Percentiles rank a stretch among this genome's conserved stretches.
Conservation (phyloP, 2,888 invertebrate species). For the Cremastinae sp. region DNA sequence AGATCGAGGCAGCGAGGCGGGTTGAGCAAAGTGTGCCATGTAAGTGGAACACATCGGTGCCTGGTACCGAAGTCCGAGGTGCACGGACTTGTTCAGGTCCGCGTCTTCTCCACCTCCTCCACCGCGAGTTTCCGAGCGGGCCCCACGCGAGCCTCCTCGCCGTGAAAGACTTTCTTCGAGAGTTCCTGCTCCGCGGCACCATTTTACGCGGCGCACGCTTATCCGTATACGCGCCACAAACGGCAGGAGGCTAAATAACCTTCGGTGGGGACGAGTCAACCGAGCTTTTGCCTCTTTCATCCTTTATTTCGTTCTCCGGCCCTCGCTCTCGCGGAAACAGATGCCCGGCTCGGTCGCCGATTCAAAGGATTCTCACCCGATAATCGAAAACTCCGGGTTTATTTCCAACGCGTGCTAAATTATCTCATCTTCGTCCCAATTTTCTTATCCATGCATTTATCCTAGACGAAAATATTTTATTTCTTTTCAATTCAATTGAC, state of each 20-base stretch:
- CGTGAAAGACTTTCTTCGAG: constrained; percentile 80
- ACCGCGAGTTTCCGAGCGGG: constrained; percentile 47
- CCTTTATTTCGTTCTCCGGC: no score
- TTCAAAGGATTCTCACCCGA: no score
- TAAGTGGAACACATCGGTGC: constrained; percentile 80
- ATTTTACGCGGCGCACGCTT: not conserved
- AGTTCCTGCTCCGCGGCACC: constrained; percentile 37
- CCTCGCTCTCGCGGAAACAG: no score
- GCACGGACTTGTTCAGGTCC: constrained; percentile 76
- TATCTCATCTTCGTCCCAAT: no score
- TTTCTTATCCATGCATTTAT: no score
- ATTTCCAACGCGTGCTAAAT: no score
- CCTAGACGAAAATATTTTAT: no score
- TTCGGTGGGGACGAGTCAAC: constrained; percentile 12
- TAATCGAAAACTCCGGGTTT: no score
- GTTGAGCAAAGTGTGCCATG: constrained; percentile 78
- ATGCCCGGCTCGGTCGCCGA: no score
- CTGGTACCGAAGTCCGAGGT: constrained; percentile 78
- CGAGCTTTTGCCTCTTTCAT: no score
- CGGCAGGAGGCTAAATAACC: constrained; percentile 6
- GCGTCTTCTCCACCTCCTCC: constrained; percentile 61
- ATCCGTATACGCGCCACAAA: constrained; percentile 9
- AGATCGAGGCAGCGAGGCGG: constrained; percentile 66
- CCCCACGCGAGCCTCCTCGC: constrained; percentile 54
- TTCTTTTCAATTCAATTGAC: no score